Percentiles rank a stretch among this genome's conserved stretches.
These are phyloP conservation scores for Bubo scandiacus DNA, from an alignment of 2,113 vertebrate species.

Conservation along the genomic window DNA sequence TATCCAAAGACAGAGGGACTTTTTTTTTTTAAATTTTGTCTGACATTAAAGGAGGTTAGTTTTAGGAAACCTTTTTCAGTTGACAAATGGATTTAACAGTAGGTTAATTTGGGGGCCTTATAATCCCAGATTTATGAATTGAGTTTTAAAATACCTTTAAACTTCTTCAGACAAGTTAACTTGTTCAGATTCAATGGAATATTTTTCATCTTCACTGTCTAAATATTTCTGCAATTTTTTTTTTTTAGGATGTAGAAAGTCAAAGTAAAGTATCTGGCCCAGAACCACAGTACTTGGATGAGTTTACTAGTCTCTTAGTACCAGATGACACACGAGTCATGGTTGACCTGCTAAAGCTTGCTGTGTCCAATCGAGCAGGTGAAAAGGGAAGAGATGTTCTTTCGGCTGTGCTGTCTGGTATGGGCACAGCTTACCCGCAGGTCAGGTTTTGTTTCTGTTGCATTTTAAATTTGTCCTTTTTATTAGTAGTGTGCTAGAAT, in stretches of 20 bases:
- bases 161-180: neutral
- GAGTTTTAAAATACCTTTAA: neutral
- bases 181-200: neutral
- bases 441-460: conserved; percentile 63
- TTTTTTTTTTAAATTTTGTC: neutral
- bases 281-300: conserved; percentile 93
- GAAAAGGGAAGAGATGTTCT: conserved; percentile 93
- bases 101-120: neutral
- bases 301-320: conserved; percentile 92
- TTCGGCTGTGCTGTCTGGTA: conserved; percentile 93
- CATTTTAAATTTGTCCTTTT: neutral
- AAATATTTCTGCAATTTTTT: neutral
- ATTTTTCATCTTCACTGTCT: neutral
- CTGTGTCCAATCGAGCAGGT: conserved; percentile 89
- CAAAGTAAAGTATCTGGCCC: conserved; percentile 90
- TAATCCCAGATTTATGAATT: neutral
- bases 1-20: neutral
- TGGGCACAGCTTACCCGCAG: conserved; percentile 97
- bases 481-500: neutral
- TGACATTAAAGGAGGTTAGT: neutral
- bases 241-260: conserved; percentile 88
- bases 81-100: neutral
- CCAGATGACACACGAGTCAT: conserved; percentile 93
- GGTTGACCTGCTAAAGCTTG: conserved; percentile 94
- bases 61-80: neutral